Evolutionary conservation across 2,888 invertebrate species (phyloP), one percentile per base, ranked within the genome.

Genomic region (Zygaena filipendulae): DNA sequence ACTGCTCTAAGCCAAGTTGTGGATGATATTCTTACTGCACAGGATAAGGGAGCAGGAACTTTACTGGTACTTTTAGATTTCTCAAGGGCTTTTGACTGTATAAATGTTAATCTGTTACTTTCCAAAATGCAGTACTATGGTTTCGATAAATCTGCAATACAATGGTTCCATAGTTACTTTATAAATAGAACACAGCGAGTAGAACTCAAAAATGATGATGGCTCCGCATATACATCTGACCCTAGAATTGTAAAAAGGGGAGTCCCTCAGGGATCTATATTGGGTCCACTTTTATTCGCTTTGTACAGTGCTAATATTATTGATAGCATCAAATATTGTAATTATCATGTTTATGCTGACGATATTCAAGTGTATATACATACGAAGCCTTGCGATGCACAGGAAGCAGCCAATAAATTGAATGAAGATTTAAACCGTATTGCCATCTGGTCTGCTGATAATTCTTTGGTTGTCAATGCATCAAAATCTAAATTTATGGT

Each of bases 1-100:
- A 39, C 39, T 3, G 36, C 36, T 2, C n/a, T 36, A 3, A 11
- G 36, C 2, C 22, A 38, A 10, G 33, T 38, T 5, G 27, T 29
- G 1, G 35, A 33, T 13, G 27, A 33, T 18, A 30, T 36, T 2
- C 20, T 36, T 9, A 6, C 4, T 5, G 27, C 32, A 2, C 32
- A 26, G 9, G 30, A 33, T 22, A n/a, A 20, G 1, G 35, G 34
- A 2, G 11, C 30, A 23, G 12, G 30, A 8, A 34, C 28, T 2
- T 11, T 38, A 1, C 12, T 34, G 2, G 25, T 28, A 1, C 21
- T 37, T 1, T n/a, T 37, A 2, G 32, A 35, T 29, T 38, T 26
- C 21, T 33, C 33, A 2, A 24, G 35, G 11, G 35, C 33, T 3
- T 38, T 38, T 20, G 38, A 36, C n/a, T 32, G 24, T 5, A 12